Evolutionary conservation across 1,140 invertebrate species (phyloP), one percentile per base, ranked within the genome.

Genomic region (Triops cancriformis): DNA sequence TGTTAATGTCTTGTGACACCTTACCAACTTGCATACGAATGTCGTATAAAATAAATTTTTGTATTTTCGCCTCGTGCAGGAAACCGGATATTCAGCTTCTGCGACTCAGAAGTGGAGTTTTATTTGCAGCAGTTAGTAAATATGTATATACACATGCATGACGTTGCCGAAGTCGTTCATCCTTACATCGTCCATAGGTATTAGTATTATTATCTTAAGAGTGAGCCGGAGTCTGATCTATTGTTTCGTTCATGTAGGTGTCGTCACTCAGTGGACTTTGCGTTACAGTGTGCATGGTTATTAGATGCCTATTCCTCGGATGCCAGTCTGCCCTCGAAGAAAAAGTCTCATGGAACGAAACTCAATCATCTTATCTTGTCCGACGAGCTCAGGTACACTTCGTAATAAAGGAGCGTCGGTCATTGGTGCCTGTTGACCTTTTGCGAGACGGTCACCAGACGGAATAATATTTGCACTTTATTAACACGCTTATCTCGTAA

Each of bases 61-160:
- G 23, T 77, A n/a, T 31, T 18, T 37, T 77, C 78, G 76, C 76
- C 76, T 80, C 76, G 86, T 87, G 73, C 83, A 91, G 92, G 91
- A 79, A 98, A 98, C 86, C 94, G 95, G 85, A 90, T 99, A 85
- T 99, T 99, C 85, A 96, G 92, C 85, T 99, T 98, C 86, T 89
- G 91, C 31, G 89, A 95, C 83, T 87, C 89, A 80, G 94, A 98
- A 80, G 94, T 98, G 43, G 97, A 99, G 86, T 97, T 98, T 85
- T 99, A 98, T 87, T 89, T 99, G 82, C 97, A 97, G 64, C 97
- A 99, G 85, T 85, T 99, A 82, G 92, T 98, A 80, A 96, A 95
- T 82, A 97, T 99, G 94, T 99, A 98, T 83, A 95, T 98, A 86
- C 96, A 98, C 85, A 96, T 98, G 90, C 91, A 92, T 81, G 96